A percentile compares a stretch with the other conserved stretches of the same genome.
These are phyloP conservation scores for Pseudorasbora parva DNA, from an alignment of 2,113 vertebrate genomes.

Conservation along the genomic window DNA sequence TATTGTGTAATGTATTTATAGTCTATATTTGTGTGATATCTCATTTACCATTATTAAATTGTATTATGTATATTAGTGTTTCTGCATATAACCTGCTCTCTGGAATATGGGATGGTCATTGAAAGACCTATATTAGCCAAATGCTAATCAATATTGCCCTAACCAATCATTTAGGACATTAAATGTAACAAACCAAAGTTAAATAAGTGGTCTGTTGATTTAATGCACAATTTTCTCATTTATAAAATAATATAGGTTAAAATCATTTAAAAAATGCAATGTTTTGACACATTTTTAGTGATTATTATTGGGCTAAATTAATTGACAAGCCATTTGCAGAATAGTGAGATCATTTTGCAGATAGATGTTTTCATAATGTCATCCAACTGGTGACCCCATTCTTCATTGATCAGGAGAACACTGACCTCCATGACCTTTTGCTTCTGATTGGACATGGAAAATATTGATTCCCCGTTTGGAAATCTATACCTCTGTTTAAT, in stretches of 20 bases:
- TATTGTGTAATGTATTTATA: neutral
- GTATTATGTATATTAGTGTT: no score
- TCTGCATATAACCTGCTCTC: neutral
- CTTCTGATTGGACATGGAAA: constrained; percentile 35
- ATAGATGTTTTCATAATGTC: constrained; percentile 15
- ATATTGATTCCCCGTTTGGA: constrained; percentile 59
- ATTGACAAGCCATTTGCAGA: neutral
- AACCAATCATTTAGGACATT: neutral
- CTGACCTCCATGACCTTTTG: constrained; percentile 54
- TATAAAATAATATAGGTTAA: neutral
- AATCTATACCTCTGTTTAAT: constrained; percentile 26
- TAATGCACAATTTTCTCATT: neutral
- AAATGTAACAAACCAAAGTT: constrained; percentile 1
- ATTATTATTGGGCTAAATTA: neutral
- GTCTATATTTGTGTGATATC: neutral
- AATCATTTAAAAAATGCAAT: no score
- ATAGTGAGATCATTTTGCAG: constrained; percentile 15
- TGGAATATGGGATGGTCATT: neutral
- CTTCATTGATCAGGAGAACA: constrained; percentile 47
- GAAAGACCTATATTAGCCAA: neutral
- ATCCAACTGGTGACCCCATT: constrained; percentile 12
- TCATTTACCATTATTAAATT: neutral
- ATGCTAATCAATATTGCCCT: neutral
- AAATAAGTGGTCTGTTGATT: neutral
- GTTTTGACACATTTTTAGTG: neutral